Evolutionary conservation across 2,113 vertebrate genomes (phyloP).

Genomic region (Larimichthys polyactis): DNA sequence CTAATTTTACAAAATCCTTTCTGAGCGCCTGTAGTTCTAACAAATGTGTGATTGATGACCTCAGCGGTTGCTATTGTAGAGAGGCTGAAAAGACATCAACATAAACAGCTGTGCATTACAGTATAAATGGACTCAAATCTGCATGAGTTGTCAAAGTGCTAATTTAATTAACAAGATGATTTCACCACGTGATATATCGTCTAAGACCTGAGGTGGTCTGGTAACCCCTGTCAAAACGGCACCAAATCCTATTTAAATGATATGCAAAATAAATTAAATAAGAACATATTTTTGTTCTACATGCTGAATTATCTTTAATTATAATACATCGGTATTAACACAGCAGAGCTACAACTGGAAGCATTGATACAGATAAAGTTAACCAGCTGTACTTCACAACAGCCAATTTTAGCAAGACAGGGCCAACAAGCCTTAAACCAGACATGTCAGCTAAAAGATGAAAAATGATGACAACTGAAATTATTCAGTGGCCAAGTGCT

Average conservation of each 20-base stretch:
- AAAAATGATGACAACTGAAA: neutral
- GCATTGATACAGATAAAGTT: neutral
- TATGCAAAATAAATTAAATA: neutral
- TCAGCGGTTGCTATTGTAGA: neutral
- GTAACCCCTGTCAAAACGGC: neutral
- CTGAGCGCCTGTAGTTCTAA: conserved; percentile 11
- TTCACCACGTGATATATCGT: neutral
- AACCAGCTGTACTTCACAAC: neutral
- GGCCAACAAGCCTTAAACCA: neutral
- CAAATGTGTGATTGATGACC: conserved; percentile 9
- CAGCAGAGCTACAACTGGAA: neutral
- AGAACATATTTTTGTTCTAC: neutral
- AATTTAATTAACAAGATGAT: neutral
- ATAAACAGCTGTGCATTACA: neutral
- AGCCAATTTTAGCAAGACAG: neutral
- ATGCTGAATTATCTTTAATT: neutral
- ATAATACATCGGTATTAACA: neutral
- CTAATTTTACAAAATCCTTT: conserved; percentile 12
- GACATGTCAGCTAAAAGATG: neutral
- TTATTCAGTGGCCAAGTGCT: neutral
- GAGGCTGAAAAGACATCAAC: neutral
- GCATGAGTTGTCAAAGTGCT: neutral
- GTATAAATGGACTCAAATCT: neutral
- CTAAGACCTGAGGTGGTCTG: neutral
- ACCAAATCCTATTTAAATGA: neutral